Conservation (phyloP, 2,113 vertebrate genomes). For the Microcebus tavaratra region DNA sequence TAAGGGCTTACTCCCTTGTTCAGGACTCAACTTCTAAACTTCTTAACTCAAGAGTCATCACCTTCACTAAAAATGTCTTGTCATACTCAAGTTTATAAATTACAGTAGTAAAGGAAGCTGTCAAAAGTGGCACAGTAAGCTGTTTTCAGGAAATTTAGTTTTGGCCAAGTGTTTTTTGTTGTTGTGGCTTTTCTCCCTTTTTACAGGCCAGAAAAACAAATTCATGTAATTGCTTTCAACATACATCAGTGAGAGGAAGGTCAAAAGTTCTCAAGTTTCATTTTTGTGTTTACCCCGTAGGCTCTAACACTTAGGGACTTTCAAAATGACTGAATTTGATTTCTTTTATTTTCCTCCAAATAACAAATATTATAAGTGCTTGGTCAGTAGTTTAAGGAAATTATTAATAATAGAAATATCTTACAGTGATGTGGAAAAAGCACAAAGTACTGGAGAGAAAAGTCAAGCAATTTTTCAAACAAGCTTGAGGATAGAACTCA, state of each 20-base stretch:
- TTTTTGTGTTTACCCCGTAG: slow-evolving; percentile 67
- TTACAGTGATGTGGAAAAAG: slow-evolving; percentile 49
- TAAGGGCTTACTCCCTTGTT: background rate
- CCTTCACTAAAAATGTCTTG: slow-evolving; percentile 42
- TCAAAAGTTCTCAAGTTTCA: slow-evolving; percentile 72
- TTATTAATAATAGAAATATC: slow-evolving; percentile 60
- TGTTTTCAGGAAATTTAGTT: slow-evolving; percentile 56
- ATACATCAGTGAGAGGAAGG: slow-evolving; percentile 59
- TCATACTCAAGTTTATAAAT: slow-evolving; percentile 50
- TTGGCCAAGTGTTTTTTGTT: background rate
- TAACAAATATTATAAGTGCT: slow-evolving; percentile 64
- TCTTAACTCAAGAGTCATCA: background rate
- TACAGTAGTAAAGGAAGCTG: background rate
- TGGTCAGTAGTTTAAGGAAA: slow-evolving; percentile 70
- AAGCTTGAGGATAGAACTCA: slow-evolving; percentile 31
- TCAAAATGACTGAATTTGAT: slow-evolving; percentile 68
- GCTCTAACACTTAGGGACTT: slow-evolving; percentile 57
- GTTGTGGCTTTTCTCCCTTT: background rate
- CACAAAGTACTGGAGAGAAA: slow-evolving; percentile 31
- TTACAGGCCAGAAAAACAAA: slow-evolving; percentile 55
- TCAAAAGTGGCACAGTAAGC: slow-evolving; percentile 43
- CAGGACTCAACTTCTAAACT: slow-evolving; percentile 40
- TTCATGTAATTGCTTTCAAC: slow-evolving; percentile 64
- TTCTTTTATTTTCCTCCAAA: slow-evolving; percentile 70
- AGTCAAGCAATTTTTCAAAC: slow-evolving; percentile 61